A percentile compares a stretch with the other conserved stretches of the same genome.
Conservation (phyloP, 2,888 invertebrate genomes). For the Cephonodes hylas region DNA sequence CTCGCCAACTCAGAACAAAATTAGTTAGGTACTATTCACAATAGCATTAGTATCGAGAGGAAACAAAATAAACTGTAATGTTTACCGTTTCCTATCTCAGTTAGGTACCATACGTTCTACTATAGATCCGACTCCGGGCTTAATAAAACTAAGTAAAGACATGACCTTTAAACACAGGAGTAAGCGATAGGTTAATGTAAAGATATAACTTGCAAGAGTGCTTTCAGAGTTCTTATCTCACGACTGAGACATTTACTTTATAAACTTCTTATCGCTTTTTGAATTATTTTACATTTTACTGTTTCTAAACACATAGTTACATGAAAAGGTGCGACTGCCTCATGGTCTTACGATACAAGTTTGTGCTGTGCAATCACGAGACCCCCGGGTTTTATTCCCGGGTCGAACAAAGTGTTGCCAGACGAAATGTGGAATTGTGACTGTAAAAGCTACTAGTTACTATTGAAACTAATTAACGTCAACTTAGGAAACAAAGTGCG, state of each 20-base stretch:
- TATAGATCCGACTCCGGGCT: neutral
- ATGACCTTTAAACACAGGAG: conserved; percentile 7
- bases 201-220: conserved; percentile 19
- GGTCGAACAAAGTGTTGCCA: too few species aligned
- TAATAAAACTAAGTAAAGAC: conserved; percentile 12
- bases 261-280: neutral
- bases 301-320: neutral
- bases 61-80: neutral
- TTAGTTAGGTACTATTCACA: too few species aligned
- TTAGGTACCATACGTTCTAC: neutral
- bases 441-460: too few species aligned
- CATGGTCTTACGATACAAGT: too few species aligned
- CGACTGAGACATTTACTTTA: conserved; percentile 22
- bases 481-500: too few species aligned
- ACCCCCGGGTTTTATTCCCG: too few species aligned
- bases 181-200: conserved; percentile 16
- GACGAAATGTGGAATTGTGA: too few species aligned
- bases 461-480: too few species aligned
- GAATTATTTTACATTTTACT: neutral
- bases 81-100: neutral
- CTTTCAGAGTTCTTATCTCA: conserved; percentile 27
- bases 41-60: too few species aligned
- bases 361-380: too few species aligned
- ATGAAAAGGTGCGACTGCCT: too few species aligned
- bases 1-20: too few species aligned